phyloP scores from a whole-genome alignment of 1,140 invertebrate genomes.

The Cydia strobilella region DNA sequence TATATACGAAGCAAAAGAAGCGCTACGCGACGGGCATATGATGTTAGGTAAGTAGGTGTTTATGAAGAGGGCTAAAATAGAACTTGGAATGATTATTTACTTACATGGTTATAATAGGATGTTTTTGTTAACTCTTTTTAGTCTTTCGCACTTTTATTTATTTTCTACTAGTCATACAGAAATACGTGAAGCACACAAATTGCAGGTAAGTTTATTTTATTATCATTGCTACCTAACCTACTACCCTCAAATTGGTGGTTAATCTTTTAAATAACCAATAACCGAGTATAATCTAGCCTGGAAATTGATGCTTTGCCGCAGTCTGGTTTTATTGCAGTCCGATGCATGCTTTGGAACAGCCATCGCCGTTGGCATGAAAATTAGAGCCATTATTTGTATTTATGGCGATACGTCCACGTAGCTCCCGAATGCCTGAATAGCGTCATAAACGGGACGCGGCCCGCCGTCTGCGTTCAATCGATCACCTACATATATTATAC shows the following conservation, averaged over 20 bases:
- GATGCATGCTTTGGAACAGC: conserved; percentile 4
- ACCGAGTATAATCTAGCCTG: not conserved
- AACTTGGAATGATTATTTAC: too few relatives aligned
- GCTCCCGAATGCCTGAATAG: conserved; percentile 16
- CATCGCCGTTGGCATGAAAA: conserved; percentile 24
- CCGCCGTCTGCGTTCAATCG: not conserved
- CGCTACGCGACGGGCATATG: not conserved
- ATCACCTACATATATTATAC: not conserved
- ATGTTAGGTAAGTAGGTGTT: not conserved
- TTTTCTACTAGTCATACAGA: too few relatives aligned
- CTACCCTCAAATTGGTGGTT: too few relatives aligned
- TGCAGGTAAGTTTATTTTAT: too few relatives aligned
- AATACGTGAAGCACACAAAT: too few relatives aligned
- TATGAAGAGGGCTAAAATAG: not conserved
- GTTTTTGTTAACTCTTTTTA: too few relatives aligned
- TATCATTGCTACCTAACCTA: too few relatives aligned
- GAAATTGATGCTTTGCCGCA: not conserved
- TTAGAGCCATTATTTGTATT: conserved; percentile 26
- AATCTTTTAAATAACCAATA: not conserved
- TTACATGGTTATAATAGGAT: too few relatives aligned
- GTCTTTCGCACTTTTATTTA: too few relatives aligned
- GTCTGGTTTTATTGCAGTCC: conserved; percentile 14
- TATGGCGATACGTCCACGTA: conserved; percentile 25
- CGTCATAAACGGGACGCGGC: not conserved
- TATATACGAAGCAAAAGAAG: not conserved